phyloP scores from a whole-genome alignment of 2,888 invertebrate genomes.

The Thelaira solivaga region DNA sequence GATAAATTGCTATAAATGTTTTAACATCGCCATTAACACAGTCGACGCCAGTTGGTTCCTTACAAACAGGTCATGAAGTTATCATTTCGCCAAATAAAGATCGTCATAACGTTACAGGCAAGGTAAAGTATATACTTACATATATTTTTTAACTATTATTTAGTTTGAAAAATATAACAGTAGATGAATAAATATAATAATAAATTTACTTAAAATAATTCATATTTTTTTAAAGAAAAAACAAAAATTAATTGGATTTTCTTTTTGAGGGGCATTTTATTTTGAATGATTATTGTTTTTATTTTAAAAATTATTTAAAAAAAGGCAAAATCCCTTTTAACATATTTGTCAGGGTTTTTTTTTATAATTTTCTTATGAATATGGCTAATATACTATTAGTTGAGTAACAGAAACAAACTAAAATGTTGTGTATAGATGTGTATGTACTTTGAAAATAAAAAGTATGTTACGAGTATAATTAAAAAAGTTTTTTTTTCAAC shows the following conservation, averaged over 20 bases:
- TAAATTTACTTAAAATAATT: conserved; percentile 18
- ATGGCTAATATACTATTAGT: no score
- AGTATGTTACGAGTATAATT: no score
- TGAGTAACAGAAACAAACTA: no score
- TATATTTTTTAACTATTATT: neutral
- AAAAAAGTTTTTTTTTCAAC: no score
- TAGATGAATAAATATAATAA: neutral
- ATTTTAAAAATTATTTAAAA: neutral
- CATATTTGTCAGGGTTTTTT: no score
- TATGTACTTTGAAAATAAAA: no score
- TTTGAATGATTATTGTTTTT: neutral
- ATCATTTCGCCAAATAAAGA: conserved; percentile 94
- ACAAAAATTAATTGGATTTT: neutral
- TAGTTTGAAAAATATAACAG: neutral
- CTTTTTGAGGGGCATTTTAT: conserved; percentile 19
- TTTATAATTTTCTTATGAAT: no score
- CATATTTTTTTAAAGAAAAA: neutral
- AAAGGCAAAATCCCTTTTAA: no score
- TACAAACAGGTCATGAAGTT: conserved; percentile 94
- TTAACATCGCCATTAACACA: conserved; percentile 74
- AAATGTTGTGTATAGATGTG: no score
- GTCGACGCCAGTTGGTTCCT: conserved; percentile 95
- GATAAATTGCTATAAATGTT: conserved; percentile 22
- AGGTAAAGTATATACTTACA: conserved; percentile 79
- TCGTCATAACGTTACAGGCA: conserved; percentile 87